Evolutionary conservation across 2,888 invertebrate species (phyloP).

Genomic region (Drosophila robusta): DNA sequence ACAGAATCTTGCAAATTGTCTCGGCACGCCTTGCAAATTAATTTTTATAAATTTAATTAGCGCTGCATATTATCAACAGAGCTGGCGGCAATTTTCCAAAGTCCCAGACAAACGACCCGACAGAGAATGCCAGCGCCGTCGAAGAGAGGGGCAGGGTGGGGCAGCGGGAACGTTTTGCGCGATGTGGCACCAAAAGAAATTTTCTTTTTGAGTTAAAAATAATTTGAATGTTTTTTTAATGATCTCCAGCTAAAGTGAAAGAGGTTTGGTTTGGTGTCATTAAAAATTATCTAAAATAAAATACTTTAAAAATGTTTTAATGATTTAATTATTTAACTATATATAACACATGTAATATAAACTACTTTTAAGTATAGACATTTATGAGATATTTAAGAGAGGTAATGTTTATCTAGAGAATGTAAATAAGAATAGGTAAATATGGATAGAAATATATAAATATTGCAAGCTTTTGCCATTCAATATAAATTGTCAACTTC

Average conservation of each 20-base stretch:
- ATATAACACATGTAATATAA: no score
- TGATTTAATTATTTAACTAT: no score
- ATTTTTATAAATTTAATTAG: conserved; percentile 83
- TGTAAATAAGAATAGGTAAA: no score
- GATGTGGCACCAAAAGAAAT: background rate
- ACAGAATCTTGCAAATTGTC: conserved; percentile 48
- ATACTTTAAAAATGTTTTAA: background rate
- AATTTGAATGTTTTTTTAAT: background rate
- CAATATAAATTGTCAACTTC: no score
- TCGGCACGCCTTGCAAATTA: conserved; percentile 64
- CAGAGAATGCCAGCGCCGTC: conserved; percentile 9
- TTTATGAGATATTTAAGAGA: no score
- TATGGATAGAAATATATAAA: no score
- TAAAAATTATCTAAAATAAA: background rate
- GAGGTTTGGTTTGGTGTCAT: no score
- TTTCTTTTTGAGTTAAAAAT: background rate
- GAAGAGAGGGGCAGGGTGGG: background rate
- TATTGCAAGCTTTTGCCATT: no score
- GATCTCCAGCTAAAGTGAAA: background rate
- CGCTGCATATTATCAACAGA: conserved; percentile 46
- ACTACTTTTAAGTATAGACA: no score
- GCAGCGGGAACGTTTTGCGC: background rate
- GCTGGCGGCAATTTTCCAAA: conserved; percentile 47
- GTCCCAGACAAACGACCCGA: conserved; percentile 19
- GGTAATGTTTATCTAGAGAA: no score